phyloP scores from a whole-genome alignment of 2,113 vertebrate species.

The Pyxicephalus adspersus region DNA sequence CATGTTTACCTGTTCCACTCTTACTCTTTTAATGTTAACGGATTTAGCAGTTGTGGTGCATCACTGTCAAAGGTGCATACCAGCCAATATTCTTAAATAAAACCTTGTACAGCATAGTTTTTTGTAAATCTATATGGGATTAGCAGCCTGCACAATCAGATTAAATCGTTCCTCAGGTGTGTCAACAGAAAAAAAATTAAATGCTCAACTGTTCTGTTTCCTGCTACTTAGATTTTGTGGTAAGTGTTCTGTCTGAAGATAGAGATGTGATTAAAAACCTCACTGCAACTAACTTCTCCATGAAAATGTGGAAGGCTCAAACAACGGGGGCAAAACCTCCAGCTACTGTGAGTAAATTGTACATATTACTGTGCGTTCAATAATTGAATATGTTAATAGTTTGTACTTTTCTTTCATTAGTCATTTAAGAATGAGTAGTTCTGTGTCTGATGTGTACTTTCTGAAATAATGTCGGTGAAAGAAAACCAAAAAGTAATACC shows the following conservation, averaged over 20 bases:
- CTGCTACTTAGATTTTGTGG: conserved; percentile 79
- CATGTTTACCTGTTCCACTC: no score
- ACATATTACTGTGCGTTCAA: background rate
- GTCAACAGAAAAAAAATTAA: background rate
- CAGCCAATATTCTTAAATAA: no score
- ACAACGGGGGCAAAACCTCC: conserved; percentile 58
- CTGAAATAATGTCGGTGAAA: no score
- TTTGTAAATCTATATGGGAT: no score
- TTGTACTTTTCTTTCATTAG: background rate
- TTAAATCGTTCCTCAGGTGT: no score
- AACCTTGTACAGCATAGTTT: no score
- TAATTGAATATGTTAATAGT: background rate
- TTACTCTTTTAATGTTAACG: no score
- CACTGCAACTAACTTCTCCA: conserved; percentile 76
- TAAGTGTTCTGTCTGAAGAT: conserved; percentile 87
- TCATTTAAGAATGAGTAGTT: background rate
- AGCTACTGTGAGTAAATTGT: conserved; percentile 67
- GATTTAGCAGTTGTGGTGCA: no score
- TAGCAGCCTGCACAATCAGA: no score
- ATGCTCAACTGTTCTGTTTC: conserved; percentile 24
- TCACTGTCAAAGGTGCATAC: no score
- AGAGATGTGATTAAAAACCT: conserved; percentile 80
- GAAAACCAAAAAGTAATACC: no score
- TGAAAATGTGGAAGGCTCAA: conserved; percentile 82
- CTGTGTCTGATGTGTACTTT: background rate